Evolutionary conservation across 2,797 vertebrate genomes (phyloP), one percentile per base, ranked within the genome.

Genomic region (Smutsia gigantea): DNA sequence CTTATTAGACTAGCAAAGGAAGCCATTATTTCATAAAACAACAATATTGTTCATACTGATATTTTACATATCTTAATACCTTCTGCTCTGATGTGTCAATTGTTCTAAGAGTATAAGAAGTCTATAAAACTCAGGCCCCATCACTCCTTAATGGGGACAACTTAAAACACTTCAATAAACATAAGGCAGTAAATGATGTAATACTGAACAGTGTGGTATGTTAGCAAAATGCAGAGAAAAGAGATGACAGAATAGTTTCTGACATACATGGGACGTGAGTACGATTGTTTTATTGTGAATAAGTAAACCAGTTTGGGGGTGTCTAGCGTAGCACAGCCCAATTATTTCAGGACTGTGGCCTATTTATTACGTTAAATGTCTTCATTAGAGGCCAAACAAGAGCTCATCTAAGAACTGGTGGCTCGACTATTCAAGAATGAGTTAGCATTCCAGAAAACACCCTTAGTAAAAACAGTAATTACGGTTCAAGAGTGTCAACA

Each of bases 181-280:
- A 59, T 4, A 71, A 6, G 81, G 27, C 46, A 11, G n/a, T 13
- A 46, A 72, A 55, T n/a, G n/a, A 90, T 61, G 1, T 49, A 53
- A 87, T 46, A 90, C 18, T 90, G 23, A 82, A 68, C 27, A 37
- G 51, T 68, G 37, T 18, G 64, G 27, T 18, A 63, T 39, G 13
- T 39, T 69, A 92, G 18, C 85, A 37, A 93, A 84, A 92, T 82
- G 55, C 29, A 77, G 4, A 93, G 51, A 49, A 77, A 91, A 81
- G 53, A 79, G 29, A 81, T 13, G 9, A 42, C 9, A 84, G 23
- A 71, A 5, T 31, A 72, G n/a, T 87, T 92, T 57, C 81, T 72
- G 49, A 57, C 75, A 90, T 71, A 49, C 4, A 21, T 34, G 10
- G 5, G 2, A 49, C 13, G n/a, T 57, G 29, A 77, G 9, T 68